Evolutionary conservation across 2,797 vertebrate species (phyloP).

Genomic region (Holocentrus rufus): DNA sequence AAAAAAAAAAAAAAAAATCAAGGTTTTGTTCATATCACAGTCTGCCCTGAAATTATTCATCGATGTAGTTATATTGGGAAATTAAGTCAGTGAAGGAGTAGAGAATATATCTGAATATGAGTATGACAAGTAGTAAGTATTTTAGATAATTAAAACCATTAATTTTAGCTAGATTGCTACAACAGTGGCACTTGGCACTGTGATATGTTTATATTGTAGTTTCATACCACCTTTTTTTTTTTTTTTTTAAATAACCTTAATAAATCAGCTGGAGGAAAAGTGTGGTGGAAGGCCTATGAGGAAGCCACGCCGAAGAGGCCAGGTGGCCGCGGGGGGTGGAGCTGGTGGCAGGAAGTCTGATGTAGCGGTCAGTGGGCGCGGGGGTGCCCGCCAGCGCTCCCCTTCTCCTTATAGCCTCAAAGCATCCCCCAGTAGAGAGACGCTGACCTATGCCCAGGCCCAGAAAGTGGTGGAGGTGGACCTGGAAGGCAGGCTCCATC

Average conservation of each 20-base stretch:
- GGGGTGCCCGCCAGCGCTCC: constrained; percentile 83
- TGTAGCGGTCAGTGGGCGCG: constrained; percentile 81
- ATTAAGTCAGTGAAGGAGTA: background rate
- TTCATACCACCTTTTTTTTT: constrained; percentile 23
- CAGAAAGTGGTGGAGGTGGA: constrained; percentile 97
- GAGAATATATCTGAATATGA: background rate
- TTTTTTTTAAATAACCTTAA: constrained; percentile 10
- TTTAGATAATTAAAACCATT: background rate
- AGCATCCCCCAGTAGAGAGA: constrained; percentile 90
- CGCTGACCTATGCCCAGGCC: constrained; percentile 91
- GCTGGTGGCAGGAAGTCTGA: constrained; percentile 73
- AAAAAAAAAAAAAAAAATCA: no score
- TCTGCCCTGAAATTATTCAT: no score
- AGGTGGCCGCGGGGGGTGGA: constrained; percentile 79
- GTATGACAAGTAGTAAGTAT: background rate
- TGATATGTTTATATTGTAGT: background rate
- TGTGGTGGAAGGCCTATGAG: constrained; percentile 86
- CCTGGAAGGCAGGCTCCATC: constrained; percentile 95
- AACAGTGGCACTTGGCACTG: no score
- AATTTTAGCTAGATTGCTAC: no score
- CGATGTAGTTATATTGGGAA: no score
- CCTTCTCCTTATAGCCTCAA: constrained; percentile 93
- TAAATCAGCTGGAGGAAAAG: constrained; percentile 63
- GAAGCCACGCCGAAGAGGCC: constrained; percentile 91
- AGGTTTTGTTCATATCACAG: no score